Percentiles rank a stretch among this genome's conserved stretches.
Evolutionary conservation across 2,888 invertebrate genomes (phyloP).

Genomic region (Drosophila dives): DNA sequence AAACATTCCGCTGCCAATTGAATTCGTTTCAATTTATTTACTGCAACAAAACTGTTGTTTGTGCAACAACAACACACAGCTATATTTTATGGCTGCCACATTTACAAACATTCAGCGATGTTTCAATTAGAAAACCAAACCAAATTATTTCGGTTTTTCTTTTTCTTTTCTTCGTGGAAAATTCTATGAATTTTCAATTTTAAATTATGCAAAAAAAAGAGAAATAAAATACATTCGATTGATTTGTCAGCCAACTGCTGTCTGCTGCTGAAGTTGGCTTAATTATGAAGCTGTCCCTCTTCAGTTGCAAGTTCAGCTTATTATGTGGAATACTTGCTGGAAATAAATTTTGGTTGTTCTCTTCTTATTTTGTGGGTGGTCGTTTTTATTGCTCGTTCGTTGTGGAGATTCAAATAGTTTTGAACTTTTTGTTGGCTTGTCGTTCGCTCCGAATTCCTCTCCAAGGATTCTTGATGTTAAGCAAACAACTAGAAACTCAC

Average conservation of each 20-base stretch:
- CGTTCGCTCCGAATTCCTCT: conserved; percentile 37
- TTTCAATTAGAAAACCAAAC: conserved; percentile 68
- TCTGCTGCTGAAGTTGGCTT: conserved; percentile 8
- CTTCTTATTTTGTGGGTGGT: neutral
- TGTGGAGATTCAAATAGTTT: conserved; percentile 67
- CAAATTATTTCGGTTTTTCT: conserved; percentile 28
- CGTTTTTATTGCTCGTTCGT: conserved; percentile 49
- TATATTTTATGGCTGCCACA: conserved; percentile 63
- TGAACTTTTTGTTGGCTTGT: conserved; percentile 58
- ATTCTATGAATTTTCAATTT: conserved; percentile 5
- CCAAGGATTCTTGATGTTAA: conserved; percentile 65
- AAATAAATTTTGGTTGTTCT: conserved; percentile 38
- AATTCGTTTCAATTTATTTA: conserved; percentile 80
- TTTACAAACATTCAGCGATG: conserved; percentile 32
- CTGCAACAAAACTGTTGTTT: conserved; percentile 57
- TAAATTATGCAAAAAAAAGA: conserved; percentile 41
- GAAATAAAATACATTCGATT: conserved; percentile 42
- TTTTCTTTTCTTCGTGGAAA: conserved; percentile 1
- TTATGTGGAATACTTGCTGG: conserved; percentile 35
- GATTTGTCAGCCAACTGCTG: conserved; percentile 28
- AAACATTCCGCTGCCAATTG: conserved; percentile 77
- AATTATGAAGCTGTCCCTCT: conserved; percentile 18
- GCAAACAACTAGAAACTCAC: conserved; percentile 75
- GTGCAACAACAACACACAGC: conserved; percentile 59
- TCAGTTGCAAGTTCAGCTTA: conserved; percentile 17